Evolutionary conservation across 2,113 vertebrate species (phyloP), one percentile per base, ranked within the genome.

Genomic region (Scolopax mira): DNA sequence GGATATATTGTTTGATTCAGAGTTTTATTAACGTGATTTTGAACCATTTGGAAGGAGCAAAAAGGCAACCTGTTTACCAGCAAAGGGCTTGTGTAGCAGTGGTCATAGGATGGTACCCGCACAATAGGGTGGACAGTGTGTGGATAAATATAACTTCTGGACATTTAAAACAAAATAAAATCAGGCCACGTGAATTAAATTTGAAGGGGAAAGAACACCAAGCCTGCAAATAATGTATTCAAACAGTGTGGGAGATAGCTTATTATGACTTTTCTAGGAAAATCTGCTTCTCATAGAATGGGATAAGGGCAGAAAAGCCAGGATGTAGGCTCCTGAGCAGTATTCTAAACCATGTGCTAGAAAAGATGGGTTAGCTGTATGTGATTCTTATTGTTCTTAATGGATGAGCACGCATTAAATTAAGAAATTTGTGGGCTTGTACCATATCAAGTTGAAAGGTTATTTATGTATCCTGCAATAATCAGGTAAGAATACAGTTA

Each of bases 401-500:
- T 67, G 75, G 49, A 62, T 69, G 25, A 79, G 51, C 28, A 35
- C 27, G 9, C 42, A 69, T 85, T 87, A 79, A 69, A 75, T 85
- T 57, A 75, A 75, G 70, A 89, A 89, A 82, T 79, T n/a, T 42
- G 37, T 66, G 54, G 48, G 51, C 46, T 88, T 79, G 28, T 35
- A 73, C 24, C 46, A 35, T 18, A 85, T 51, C 57, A 46, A 77
- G 35, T 30, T 88, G 57, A 74, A 84, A 71, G 49, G 28, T 84
- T 92, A 79, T 92, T 89, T 88, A 75, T 89, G 57, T 69, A 54
- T 57, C 31, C 72, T 90, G 49, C 35, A 87, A 42, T 39, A 94
- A 65, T 28, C 80, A 84, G 82, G 90, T 93, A 90, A 72, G 82
- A 96, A 94, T 79, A 41, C 65, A 54, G 72, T 92, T 93, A 80